Percentiles rank a stretch among this genome's conserved stretches.
phyloP scores from a whole-genome alignment of 2,888 invertebrate species.

The Syrista parreyssii region DNA sequence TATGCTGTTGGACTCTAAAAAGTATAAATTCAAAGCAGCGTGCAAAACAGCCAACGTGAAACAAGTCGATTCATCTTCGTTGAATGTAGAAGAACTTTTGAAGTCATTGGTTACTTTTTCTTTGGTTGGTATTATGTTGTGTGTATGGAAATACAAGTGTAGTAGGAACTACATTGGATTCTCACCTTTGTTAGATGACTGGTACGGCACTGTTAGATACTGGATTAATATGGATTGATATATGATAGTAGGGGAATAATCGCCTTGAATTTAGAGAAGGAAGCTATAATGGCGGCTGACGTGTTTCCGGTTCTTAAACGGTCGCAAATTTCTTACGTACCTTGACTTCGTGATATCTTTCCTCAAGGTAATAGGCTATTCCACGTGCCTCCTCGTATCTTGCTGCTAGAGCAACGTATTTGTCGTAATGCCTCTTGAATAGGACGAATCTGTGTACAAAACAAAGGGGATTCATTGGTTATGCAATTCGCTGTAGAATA shows the following conservation, averaged over 20 bases:
- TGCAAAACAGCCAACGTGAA: background rate
- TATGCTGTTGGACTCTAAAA: background rate
- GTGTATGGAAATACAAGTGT: background rate
- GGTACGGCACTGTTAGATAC: background rate
- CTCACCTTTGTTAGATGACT: background rate
- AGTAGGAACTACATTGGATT: background rate
- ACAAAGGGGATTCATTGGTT: background rate
- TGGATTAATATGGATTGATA: background rate
- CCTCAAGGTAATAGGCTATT: slow-evolving; percentile 73
- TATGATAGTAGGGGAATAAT: background rate
- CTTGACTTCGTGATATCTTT: slow-evolving; percentile 75
- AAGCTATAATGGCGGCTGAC: background rate
- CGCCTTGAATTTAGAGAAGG: background rate
- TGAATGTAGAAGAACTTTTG: background rate
- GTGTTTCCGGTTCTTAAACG: background rate
- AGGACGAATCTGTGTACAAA: slow-evolving; percentile 69
- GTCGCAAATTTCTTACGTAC: slow-evolving; percentile 55
- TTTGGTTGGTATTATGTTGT: background rate
- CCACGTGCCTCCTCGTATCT: slow-evolving; percentile 73
- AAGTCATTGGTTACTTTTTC: background rate
- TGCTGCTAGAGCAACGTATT: slow-evolving; percentile 72
- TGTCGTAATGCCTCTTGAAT: slow-evolving; percentile 74
- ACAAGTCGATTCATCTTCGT: background rate
- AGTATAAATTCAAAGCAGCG: background rate
- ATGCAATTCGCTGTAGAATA: background rate